These are phyloP conservation scores for Fukomys damarensis DNA, from an alignment of 2,113 vertebrate species.

Conservation along the genomic window DNA sequence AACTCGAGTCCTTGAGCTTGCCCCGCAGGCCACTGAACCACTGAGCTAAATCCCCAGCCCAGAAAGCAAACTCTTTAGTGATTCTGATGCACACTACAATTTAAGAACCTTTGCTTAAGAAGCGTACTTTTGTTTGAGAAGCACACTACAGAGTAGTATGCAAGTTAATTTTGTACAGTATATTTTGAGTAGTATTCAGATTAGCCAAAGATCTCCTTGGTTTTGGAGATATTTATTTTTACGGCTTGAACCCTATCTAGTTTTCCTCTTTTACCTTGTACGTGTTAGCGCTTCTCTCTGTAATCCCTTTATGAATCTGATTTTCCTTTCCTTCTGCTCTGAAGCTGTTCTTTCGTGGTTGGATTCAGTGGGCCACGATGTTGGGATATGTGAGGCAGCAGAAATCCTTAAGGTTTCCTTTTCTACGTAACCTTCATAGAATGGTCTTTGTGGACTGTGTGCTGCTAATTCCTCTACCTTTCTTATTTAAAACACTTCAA, in stretches of 20 bases:
- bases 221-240: background rate
- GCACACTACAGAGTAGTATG: background rate
- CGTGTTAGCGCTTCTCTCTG: background rate
- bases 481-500: constrained; percentile 1
- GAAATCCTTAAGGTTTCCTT: constrained; percentile 7
- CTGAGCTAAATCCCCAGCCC: too few relatives aligned
- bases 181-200: background rate
- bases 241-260: background rate
- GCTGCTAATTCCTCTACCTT: background rate
- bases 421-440: background rate
- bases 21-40: too few relatives aligned
- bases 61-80: background rate
- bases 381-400: background rate
- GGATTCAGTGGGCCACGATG: background rate
- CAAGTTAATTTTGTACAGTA: background rate
- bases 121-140: too few relatives aligned
- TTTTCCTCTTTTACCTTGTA: background rate
- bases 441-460: background rate
- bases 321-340: background rate
- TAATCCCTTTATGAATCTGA: background rate
- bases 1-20: too few relatives aligned
- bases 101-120: background rate
- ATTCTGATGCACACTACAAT: background rate
- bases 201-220: background rate
- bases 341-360: background rate